Conservation (phyloP, 1,140 invertebrate genomes). For the Drosophila suzukii region DNA sequence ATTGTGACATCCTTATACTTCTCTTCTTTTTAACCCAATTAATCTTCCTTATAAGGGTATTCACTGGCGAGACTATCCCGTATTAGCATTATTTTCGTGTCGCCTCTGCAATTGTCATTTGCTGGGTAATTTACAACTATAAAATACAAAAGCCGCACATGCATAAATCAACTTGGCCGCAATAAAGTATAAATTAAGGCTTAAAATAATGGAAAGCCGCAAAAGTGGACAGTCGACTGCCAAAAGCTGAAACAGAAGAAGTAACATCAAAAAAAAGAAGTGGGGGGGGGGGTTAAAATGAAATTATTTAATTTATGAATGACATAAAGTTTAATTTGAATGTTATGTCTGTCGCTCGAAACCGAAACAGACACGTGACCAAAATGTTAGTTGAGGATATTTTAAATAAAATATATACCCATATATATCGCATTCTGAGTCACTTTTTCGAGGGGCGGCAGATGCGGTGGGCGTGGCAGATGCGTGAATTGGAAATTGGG, state of each 20-base stretch:
- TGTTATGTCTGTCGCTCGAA: conserved; percentile 68
- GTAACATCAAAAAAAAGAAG: conserved; percentile 14
- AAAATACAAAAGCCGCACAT: conserved; percentile 49
- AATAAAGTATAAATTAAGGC: conserved; percentile 58
- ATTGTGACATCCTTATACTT: no score
- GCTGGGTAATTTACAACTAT: conserved; percentile 41
- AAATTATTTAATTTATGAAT: conserved; percentile 70
- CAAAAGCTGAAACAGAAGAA: conserved; percentile 24
- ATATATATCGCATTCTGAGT: neutral
- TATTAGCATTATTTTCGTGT: neutral
- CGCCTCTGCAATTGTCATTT: conserved; percentile 43
- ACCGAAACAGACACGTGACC: conserved; percentile 69
- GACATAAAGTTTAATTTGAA: conserved; percentile 81
- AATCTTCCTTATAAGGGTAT: neutral
- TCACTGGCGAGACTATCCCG: neutral
- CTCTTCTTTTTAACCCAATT: no score
- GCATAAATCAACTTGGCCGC: conserved; percentile 58
- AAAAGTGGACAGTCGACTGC: conserved; percentile 11
- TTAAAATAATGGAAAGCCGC: conserved; percentile 40
- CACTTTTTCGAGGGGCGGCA: conserved; percentile 10
- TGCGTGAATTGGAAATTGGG: neutral
- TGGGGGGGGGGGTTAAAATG: neutral
- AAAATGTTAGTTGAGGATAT: conserved; percentile 41
- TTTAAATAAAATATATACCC: no score
- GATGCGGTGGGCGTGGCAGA: neutral